Evolutionary conservation across 30 jellyfish, hydroid and myxozoan species (phyloP), one percentile per base, ranked within the genome.

Genomic region (Cassiopea andromeda): DNA sequence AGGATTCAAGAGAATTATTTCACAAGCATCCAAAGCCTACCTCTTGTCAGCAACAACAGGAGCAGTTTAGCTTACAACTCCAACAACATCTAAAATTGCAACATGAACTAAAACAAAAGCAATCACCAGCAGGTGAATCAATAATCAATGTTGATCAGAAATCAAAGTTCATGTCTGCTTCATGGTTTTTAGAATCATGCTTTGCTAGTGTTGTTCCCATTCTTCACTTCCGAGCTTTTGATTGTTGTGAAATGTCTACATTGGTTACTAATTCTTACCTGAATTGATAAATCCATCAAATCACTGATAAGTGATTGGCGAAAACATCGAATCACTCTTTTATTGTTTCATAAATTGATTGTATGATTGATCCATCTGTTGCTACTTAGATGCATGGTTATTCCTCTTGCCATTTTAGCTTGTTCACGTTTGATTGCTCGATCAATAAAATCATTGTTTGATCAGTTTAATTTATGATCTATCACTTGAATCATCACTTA

Each of bases 41-140:
- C 12, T 57, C 73, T 5, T 17, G 27, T 16, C 79, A 70, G 38
- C 79, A 70, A 19, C 79, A 70, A 43, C 79, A 70, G 50, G 57
- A 70, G 54, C 79, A 70, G 15, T 70, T 70, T 70, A 70, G 79
- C 27, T 19, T 70, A 43, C 89, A 80, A 46, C 89, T 47, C 2
- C 89, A 80, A 60, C 89, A 80, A 68, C 89, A 80, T 3, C 17
- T 49, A 19, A 48, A 54, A 58, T 43, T 7, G 69, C 84, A 75
- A 46, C 84, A 75, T 7, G 47, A 75, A 44, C 82, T n/a, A 60
- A 44, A 38, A 8, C 84, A 77, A 46, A 75, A 77, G 86, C 69
- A 43, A 15, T 7, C 54, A 17, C 19, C 48, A 77, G 13, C 86
- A 16, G 54, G 43, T 49, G 74, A 48, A 9, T 58, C 84, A 43